Base-by-base conservation (phyloP, 2,888 invertebrate species). In the Monochamus alternatus region DNA sequence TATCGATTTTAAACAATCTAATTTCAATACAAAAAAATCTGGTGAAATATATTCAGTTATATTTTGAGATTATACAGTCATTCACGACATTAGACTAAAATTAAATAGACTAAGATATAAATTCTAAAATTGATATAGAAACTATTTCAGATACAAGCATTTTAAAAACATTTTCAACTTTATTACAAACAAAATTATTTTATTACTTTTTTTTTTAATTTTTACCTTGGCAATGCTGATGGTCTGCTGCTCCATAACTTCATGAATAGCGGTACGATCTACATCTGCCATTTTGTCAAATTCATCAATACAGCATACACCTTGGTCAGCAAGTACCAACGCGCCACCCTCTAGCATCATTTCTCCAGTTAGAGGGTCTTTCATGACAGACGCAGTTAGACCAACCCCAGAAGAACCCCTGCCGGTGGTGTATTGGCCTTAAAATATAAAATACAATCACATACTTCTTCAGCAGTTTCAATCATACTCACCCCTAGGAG, bases 211-310 rank as follows among this genome's bases (percentile, higher is more conserved):
- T 9, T 52, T 52, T 7, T 5, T n/a, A 0, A 52, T 52, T 60
- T 10, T 60, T 85, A 95, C 95, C 92, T 99, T 99, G 14, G 99
- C 99, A 85, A 99, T 99, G 73, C 98, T 98, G 81, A 99, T 98
- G 12, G 99, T 99, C 90, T 99, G 99, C 86, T 99, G 99, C 90
- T 99, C 99, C 98, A 98, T 98, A 58, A 98, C 98, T 91, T 98
- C 98, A 88, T 98, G 98, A 83, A 98, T 98, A 73, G 98, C 97
- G 0, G 97, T 97, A 85, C 98, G 93, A 89, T 99, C 99, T 59
- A 90, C 89, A 81, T 99, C 99, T 66, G 97, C 96, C 99, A 99
- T 98, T 91, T 99, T 99, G 90, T 99, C 99, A 89, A 99, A 99
- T 91, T 99, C 99, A 88, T 99, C 99, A 88, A 99, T 99, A 89